Conservation (phyloP, 2,797 vertebrate genomes). For the Typhlichthys subterraneus region DNA sequence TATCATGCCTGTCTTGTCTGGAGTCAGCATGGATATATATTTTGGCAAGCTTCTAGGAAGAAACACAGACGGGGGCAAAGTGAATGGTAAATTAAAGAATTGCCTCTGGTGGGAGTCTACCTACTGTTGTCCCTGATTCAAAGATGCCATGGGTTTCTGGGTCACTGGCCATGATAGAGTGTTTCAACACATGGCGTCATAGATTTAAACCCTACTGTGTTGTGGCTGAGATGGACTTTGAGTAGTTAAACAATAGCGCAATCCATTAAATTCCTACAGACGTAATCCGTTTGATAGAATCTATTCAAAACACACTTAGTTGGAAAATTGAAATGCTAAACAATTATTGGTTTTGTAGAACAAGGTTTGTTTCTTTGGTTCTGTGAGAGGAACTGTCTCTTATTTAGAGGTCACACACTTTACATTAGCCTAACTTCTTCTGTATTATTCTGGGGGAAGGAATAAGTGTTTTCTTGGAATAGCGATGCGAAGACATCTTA, state of each 20-base stretch:
- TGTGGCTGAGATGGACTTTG: constrained; percentile 30
- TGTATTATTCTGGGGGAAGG: constrained; percentile 45
- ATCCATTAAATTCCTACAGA: constrained; percentile 31
- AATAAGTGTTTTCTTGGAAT: constrained; percentile 25
- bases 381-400: constrained; percentile 53
- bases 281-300: constrained; percentile 37
- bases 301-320: constrained; percentile 46
- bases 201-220: constrained; percentile 35
- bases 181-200: constrained; percentile 43
- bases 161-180: constrained; percentile 18
- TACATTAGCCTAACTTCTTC: constrained; percentile 31
- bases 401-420: constrained; percentile 58
- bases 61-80: constrained; percentile 15
- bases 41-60: constrained; percentile 9
- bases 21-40: not conserved
- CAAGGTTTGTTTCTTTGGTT: constrained; percentile 40
- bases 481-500: constrained; percentile 22
- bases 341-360: constrained; percentile 43
- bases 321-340: constrained; percentile 33
- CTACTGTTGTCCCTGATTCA: constrained; percentile 19
- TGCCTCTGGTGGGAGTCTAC: constrained; percentile 16
- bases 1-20: constrained; percentile 17
- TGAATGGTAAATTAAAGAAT: constrained; percentile 23
- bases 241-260: constrained; percentile 29
- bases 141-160: constrained; percentile 21